phyloP scores from a whole-genome alignment of 2,888 invertebrate genomes.

The Euzophera pinguis region DNA sequence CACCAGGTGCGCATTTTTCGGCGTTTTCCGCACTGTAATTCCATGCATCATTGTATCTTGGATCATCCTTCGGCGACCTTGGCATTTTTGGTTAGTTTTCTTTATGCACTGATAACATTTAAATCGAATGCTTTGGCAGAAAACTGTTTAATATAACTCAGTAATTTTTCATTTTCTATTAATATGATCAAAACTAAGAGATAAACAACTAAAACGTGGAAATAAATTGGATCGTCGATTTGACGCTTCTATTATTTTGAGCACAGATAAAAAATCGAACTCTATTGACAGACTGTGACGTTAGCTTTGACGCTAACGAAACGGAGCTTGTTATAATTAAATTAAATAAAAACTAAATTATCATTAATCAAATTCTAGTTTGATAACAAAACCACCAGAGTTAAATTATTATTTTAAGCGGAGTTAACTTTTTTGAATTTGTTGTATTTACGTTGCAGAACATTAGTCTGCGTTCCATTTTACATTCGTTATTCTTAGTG shows the following conservation, averaged over 20 bases:
- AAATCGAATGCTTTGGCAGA: constrained; percentile 29
- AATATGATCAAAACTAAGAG: constrained; percentile 37
- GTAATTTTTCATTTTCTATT: constrained; percentile 58
- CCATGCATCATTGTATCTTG: constrained; percentile 72
- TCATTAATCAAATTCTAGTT: no score
- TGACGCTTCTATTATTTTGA: constrained; percentile 38
- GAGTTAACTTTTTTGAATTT: no score
- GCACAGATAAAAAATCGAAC: constrained; percentile 18
- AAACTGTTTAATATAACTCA: constrained; percentile 40
- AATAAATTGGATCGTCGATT: constrained; percentile 57
- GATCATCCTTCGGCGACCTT: constrained; percentile 76
- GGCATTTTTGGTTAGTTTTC: constrained; percentile 68
- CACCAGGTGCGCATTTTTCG: constrained; percentile 59
- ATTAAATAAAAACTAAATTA: no score
- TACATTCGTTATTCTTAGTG: no score
- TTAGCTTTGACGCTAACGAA: neutral
- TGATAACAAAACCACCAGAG: no score
- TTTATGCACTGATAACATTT: constrained; percentile 39
- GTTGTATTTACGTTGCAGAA: no score
- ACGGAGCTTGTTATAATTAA: neutral
- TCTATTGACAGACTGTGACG: neutral
- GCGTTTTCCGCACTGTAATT: constrained; percentile 63
- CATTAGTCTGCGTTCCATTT: no score
- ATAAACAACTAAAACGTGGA: constrained; percentile 54
- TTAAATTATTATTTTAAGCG: no score